phyloP scores from a whole-genome alignment of 2,113 vertebrate genomes.

The Hassar affinis region DNA sequence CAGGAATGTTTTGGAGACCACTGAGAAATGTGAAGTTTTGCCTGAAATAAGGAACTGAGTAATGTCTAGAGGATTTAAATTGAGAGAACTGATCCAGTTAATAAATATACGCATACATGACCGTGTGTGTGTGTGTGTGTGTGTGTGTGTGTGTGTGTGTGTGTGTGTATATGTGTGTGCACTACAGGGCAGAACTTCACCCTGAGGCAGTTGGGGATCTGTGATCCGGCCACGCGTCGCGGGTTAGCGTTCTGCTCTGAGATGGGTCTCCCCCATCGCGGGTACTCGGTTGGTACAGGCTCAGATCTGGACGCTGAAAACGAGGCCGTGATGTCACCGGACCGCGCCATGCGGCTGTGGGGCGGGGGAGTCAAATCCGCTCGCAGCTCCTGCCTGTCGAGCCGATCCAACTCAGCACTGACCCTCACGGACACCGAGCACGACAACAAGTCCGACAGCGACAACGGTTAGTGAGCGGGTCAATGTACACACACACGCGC shows the following conservation, averaged over 20 bases:
- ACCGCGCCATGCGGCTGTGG: conserved; percentile 94
- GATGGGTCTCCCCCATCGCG: conserved; percentile 93
- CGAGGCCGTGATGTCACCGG: conserved; percentile 93
- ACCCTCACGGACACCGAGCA: conserved; percentile 98
- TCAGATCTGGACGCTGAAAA: conserved; percentile 87
- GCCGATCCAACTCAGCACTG: conserved; percentile 96
- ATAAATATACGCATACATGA: too few relatives aligned
- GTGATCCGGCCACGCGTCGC: conserved; percentile 90
- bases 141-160: conserved; percentile 34
- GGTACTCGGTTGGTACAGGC: conserved; percentile 88
- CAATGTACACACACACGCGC: neutral
- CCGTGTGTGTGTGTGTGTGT: neutral
- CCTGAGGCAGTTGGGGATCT: conserved; percentile 95
- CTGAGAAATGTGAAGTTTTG: neutral
- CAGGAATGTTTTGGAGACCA: neutral
- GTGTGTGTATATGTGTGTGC: conserved; percentile 39
- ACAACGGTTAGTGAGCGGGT: conserved; percentile 82
- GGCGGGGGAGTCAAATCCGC: conserved; percentile 91
- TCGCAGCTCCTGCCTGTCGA: conserved; percentile 94
- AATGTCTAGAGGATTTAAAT: neutral
- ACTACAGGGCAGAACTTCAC: conserved; percentile 93
- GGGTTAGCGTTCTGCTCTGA: conserved; percentile 94
- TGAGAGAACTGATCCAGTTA: neutral
- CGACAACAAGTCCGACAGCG: conserved; percentile 98
- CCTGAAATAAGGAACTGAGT: too few relatives aligned